These are phyloP conservation scores for Mesodorylaimus sp. DNA, from an alignment of 2,888 invertebrate species.

Conservation along the genomic window DNA sequence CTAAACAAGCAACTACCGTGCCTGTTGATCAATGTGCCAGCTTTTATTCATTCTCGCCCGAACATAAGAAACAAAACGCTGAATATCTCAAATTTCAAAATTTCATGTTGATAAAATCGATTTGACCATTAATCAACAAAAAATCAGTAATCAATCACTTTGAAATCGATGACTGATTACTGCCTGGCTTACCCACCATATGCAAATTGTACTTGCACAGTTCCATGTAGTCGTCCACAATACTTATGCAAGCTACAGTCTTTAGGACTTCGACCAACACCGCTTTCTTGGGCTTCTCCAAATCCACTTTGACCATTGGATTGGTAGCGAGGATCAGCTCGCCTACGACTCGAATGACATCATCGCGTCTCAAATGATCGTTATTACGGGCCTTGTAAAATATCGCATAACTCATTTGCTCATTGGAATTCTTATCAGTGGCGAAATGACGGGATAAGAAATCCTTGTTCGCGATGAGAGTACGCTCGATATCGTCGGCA, in stretches of 20 bases:
- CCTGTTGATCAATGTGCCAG: too few relatives aligned
- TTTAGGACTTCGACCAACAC: neutral
- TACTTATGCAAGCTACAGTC: neutral
- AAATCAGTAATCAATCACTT: too few relatives aligned
- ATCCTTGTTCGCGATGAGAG: too few relatives aligned
- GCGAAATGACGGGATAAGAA: neutral
- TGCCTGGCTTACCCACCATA: too few relatives aligned
- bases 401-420: neutral
- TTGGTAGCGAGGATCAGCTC: neutral
- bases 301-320: neutral
- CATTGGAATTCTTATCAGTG: neutral
- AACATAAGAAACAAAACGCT: too few relatives aligned
- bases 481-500: too few relatives aligned
- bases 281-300: neutral
- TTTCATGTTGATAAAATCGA: too few relatives aligned
- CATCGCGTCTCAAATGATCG: neutral
- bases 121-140: too few relatives aligned
- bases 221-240: neutral
- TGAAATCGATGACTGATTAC: too few relatives aligned
- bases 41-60: too few relatives aligned
- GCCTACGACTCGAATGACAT: neutral
- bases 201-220: neutral
- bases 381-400: neutral
- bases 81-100: too few relatives aligned
- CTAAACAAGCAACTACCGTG: too few relatives aligned